Base-by-base conservation (phyloP, 2,113 vertebrate genomes). In the Artemisiospiza belli region DNA sequence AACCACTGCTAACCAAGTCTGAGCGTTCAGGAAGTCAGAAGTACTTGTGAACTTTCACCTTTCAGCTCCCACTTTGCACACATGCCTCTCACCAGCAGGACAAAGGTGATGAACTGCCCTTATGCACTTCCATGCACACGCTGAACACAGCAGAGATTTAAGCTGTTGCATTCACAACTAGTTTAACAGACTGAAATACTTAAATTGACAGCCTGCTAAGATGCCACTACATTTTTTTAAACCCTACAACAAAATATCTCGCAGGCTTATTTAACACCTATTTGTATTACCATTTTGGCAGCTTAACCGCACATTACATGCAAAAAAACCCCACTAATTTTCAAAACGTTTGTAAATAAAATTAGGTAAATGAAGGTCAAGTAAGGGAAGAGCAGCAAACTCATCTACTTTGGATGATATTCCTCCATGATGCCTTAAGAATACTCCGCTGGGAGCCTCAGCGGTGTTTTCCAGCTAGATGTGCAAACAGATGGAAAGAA, bases 31-130 rank as follows among this genome's bases (percentile, higher is more conserved):
- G 33, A 67, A 51, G 39, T 51, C 87, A 63, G 39, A 77, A 90
- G 63, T 33, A 10, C 33, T 67, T 80, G 63, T 67, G 85, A 91
- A 87, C 87, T 91, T 96, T 72, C n/a, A 88, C 52, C 95, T 83
- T 90, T 55, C 49, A 43, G 62, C 69, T 58, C 21, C 62, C 37
- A 28, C 41, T 59, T n/a, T 7, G 30, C 55, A 23, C 10, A 72
- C 16, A 30, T 5, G 1, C 35, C n/a, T 77, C n/a, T 17, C 33
- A 80, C 0, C 0, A 15, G 13, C 68, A 80, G 90, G 82, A 63
- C 93, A 95, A 95, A 96, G 93, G 90, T 95, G 78, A 95, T 11
- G 76, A 87, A 72, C 44, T 10, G 52, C 59, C 57, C 47, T 63
- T 18, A 25, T 0, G 3, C 13, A 54, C 16, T 49, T 63, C 21